These are phyloP conservation scores for Perca fluviatilis DNA, from an alignment of 2,113 vertebrate species.

Conservation along the genomic window DNA sequence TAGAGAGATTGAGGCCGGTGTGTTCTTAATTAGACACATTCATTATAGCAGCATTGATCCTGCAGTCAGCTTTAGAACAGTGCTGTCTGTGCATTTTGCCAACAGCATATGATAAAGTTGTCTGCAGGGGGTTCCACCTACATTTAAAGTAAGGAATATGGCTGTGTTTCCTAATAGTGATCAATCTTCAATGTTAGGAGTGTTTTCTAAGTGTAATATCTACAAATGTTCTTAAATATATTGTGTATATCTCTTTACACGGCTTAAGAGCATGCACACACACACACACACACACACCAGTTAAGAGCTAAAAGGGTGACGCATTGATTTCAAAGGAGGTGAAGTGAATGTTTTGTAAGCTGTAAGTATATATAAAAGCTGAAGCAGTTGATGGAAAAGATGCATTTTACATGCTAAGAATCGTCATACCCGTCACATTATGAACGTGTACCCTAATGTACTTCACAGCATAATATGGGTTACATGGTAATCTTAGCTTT, in stretches of 20 bases:
- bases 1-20: slow-evolving; percentile 3
- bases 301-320: neutral
- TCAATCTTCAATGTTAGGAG: neutral
- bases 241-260: neutral
- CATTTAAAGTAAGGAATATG: slow-evolving; percentile 8
- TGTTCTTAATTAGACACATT: slow-evolving; percentile 55
- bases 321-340: neutral
- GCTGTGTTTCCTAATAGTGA: slow-evolving; percentile 11
- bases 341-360: neutral
- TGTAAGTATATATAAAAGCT: neutral
- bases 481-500: neutral
- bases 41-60: slow-evolving; percentile 55
- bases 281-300: neutral
- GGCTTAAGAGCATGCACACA: neutral
- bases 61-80: slow-evolving; percentile 35
- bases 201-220: neutral
- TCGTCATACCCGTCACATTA: neutral
- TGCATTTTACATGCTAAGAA: neutral
- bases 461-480: neutral
- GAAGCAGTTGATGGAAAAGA: neutral
- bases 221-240: neutral
- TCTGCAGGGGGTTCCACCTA: slow-evolving; percentile 24
- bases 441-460: neutral
- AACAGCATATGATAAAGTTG: neutral
- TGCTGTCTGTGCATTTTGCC: slow-evolving; percentile 35